These are phyloP conservation scores for Calameuta filiformis DNA, from an alignment of 2,888 invertebrate species.

Conservation along the genomic window DNA sequence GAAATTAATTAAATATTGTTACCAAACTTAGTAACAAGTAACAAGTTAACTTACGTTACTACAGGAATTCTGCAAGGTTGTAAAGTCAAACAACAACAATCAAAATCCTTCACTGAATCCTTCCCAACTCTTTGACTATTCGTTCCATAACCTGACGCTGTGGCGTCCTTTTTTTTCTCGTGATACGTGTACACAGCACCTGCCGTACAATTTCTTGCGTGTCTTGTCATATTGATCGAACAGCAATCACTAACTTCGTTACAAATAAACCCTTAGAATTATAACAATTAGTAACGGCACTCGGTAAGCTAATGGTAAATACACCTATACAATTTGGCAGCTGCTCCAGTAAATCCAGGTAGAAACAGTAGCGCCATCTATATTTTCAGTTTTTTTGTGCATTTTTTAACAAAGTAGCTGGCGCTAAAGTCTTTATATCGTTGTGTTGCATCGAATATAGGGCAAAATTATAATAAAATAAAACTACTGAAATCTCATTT, in stretches of 20 bases:
- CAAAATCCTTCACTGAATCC: constrained; percentile 95
- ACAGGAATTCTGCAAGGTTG: constrained; percentile 97
- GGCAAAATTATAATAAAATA: not conserved
- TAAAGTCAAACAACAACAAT: constrained; percentile 95
- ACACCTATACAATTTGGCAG: not conserved
- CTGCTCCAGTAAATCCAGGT: not conserved
- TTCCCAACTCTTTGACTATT: constrained; percentile 89
- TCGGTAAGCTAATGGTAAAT: not conserved
- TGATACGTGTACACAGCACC: constrained; percentile 98
- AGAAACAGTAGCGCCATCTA: not conserved
- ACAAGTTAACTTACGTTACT: constrained; percentile 74
- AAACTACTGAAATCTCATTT: not conserved
- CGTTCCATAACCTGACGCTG: constrained; percentile 93
- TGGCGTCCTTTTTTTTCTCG: constrained; percentile 96
- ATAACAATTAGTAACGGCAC: not conserved
- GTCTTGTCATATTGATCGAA: constrained; percentile 81
- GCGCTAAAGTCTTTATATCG: not conserved
- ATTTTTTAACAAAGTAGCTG: not conserved
- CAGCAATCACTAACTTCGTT: not conserved
- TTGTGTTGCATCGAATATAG: not conserved
- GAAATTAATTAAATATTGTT: constrained; percentile 8
- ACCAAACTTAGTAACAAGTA: no score
- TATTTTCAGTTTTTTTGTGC: not conserved
- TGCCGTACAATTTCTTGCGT: constrained; percentile 98
- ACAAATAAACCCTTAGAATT: not conserved